Evolutionary conservation across 1,140 invertebrate genomes (phyloP), one percentile per base, ranked within the genome.

Genomic region (Danaus melanippus): DNA sequence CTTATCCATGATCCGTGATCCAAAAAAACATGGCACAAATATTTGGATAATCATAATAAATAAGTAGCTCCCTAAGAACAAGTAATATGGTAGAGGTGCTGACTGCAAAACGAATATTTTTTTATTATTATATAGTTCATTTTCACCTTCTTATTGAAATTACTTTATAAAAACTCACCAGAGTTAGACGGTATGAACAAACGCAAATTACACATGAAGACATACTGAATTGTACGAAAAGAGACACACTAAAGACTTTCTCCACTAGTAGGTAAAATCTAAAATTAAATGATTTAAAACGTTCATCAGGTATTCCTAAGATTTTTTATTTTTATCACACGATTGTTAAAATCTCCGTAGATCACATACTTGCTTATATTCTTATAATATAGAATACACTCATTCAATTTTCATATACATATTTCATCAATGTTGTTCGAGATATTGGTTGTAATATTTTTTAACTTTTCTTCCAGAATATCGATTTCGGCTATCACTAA

Each of bases 191-290:
- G 55, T 80, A 79, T 9, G 82, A 53, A 43, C 69, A 74, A 42
- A 77, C 67, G 45, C 80, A 84, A 56, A 80, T 75, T 12, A 80
- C 72, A 46, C 66, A 71, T n/a, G 79, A 79, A 2, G 74, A 66
- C 46, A 76, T 62, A 51, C 73, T 64, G 12, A 82, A 79, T 58
- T 82, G 73, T 10, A 74, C 53, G 63, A 84, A 79, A 8, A 82
- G 40, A 32, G 65, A 70, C 9, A 73, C 11, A 50, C 69, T 75
- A 49, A 84, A 84, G 9, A 72, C 64, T 40, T 74, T 61, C 65
- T 81, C 65, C 5, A 82, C 59, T 32, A 77, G 61, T 21, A 46
- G 43, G 46, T 75, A 79, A 67, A 75, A 79, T 55, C 81, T 84
- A 63, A 46, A 78, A 75, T 50, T 40, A 50, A 32, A 10, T 21